Base-by-base conservation (phyloP, 2,113 vertebrate species). In the Rhynchomys soricoides region DNA sequence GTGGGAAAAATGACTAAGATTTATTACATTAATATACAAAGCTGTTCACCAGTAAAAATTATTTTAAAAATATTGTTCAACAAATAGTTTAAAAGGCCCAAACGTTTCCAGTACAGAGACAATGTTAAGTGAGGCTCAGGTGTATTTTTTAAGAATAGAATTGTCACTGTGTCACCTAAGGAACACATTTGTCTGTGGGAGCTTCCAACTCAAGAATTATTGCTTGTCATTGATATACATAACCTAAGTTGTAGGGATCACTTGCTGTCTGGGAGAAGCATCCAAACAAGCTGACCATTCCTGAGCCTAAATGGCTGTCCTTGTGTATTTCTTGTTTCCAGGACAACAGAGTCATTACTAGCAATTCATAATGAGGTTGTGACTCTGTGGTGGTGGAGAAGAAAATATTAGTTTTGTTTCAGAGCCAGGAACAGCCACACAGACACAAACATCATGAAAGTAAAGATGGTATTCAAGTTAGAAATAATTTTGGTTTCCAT, bases 371-470 rank as follows among this genome's bases (percentile, higher is more conserved):
- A 64, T 70, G n/a, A 90, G 45, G 68, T 81, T 89, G 24, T 62
- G 15, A 50, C 19, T 95, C 29, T 55, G 55, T 86, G 29, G 55
- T 90, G 12, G 13, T 15, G 79, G 43, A 73, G n/a, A 89, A 96
- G 78, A 94, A 89, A 97, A 71, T 90, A 87, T 68, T 79, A 82
- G 95, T 90, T 96, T 55, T 52, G 71, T 74, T 89, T 94, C 52
- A 57, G 5, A 89, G 45, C 10, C 45, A 95, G 64, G 86, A 64
- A 12, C 86, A 82, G 10, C 43, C 24, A 37, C 5, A 90, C 9
- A 93, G 79, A 86, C 29, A 78, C 13, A 62, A 79, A 3, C 7
- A 92, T 19, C 48, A 83, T 0, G 68, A 57, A 82, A 90, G 19
- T 40, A 29, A 24, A 6, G 66, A 52, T 55, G 26, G 12, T 29